A percentile compares a stretch with the other conserved stretches of the same genome.
Conservation (phyloP, 2,113 vertebrate genomes). For the Sturnus vulgaris region DNA sequence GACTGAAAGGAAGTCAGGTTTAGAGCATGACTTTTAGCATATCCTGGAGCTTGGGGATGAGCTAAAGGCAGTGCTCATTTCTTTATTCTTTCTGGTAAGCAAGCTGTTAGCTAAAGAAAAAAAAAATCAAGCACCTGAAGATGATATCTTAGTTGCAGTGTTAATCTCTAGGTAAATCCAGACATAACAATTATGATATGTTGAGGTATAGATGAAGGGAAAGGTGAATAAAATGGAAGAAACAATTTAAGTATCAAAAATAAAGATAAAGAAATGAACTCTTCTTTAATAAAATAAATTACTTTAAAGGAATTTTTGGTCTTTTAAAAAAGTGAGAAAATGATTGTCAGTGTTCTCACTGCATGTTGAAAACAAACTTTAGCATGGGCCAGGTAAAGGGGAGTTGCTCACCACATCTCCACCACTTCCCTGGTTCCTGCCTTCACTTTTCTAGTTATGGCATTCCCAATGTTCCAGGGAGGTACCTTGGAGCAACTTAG, state of each 20-base stretch:
- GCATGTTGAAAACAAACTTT: not conserved
- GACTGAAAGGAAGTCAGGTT: not conserved
- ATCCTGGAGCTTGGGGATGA: not conserved
- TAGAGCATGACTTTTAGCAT: not conserved
- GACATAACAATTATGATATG: not conserved
- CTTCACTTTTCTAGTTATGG: not conserved
- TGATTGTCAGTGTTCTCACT: fast-evolving
- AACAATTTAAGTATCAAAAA: not conserved
- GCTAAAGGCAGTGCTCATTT: not conserved
- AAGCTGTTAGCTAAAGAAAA: not conserved
- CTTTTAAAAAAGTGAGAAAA: not conserved
- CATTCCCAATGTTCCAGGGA: not conserved
- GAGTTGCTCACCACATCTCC: not conserved
- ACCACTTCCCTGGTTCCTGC: not conserved
- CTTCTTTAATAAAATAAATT: not conserved
- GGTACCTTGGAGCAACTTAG: not conserved
- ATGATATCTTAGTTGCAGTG: not conserved
- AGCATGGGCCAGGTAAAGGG: not conserved
- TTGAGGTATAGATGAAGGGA: not conserved
- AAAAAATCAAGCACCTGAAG: not conserved
- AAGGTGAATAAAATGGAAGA: not conserved
- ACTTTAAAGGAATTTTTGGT: not conserved
- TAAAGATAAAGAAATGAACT: not conserved
- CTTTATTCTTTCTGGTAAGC: not conserved
- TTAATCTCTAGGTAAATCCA: not conserved